phyloP scores from a whole-genome alignment of 2,113 vertebrate genomes.

The Neolamprologus caudopunctatus region DNA sequence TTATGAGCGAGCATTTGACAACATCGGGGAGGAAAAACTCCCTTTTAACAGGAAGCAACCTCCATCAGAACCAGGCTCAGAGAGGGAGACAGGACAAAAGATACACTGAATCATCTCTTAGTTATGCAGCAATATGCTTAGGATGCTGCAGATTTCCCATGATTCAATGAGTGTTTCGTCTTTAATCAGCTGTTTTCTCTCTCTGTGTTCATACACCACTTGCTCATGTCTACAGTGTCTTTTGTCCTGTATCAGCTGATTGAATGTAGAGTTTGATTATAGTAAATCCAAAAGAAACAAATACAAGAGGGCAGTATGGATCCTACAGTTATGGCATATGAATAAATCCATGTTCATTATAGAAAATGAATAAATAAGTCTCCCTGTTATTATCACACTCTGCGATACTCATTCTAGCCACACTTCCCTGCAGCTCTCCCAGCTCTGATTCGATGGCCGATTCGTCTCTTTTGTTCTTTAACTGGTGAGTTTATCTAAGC shows the following conservation, averaged over 20 bases:
- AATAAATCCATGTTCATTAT: not conserved
- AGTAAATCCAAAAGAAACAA: not conserved
- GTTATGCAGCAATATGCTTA: not conserved
- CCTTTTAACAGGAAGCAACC: not conserved
- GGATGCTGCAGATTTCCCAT: not conserved
- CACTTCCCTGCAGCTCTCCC: slow-evolving; percentile 44
- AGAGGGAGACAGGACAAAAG: not conserved
- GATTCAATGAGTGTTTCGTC: not conserved
- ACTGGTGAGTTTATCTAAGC: slow-evolving; percentile 49
- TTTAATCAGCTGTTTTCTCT: not conserved
- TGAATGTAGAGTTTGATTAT: not conserved
- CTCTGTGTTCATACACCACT: not conserved
- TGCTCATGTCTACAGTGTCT: not conserved
- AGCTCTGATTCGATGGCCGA: slow-evolving; percentile 57
- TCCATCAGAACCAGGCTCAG: not conserved
- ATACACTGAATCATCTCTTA: not conserved
- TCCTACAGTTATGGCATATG: not conserved
- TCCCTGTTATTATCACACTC: not conserved
- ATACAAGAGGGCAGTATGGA: not conserved
- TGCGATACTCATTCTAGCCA: not conserved
- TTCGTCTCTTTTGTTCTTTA: slow-evolving; percentile 59
- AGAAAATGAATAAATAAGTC: not conserved
- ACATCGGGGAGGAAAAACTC: not conserved
- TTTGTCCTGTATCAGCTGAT: not conserved
- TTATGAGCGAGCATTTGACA: not conserved